Conservation (phyloP, 2,113 vertebrate genomes). For the Lepisosteus osseus region DNA sequence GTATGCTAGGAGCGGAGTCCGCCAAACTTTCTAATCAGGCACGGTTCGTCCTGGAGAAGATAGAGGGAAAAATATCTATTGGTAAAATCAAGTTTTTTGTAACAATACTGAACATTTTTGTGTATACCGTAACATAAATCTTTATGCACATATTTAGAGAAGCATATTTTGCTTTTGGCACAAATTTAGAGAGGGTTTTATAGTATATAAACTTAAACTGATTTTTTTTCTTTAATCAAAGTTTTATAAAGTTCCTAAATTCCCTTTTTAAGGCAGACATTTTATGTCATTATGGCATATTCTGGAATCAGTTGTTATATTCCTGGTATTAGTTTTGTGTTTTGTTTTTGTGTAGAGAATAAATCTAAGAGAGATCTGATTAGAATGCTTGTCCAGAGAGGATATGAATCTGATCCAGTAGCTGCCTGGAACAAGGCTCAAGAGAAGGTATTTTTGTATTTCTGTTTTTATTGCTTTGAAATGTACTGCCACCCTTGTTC, state of each 20-base stretch:
- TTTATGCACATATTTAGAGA: no score
- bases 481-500: neutral
- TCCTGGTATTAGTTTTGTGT: neutral
- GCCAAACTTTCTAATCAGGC: conserved; percentile 95
- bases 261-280: neutral
- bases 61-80: conserved; percentile 90
- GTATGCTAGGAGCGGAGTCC: conserved; percentile 89
- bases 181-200: no score
- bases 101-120: no score
- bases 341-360: conserved; percentile 74
- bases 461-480: neutral
- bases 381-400: conserved; percentile 92
- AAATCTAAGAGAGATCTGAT: conserved; percentile 92
- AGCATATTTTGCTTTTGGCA: no score
- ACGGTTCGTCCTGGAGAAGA: conserved; percentile 96
- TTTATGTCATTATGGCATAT: neutral
- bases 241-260: neutral
- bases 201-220: no score
- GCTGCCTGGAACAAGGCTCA: conserved; percentile 91
- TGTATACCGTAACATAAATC: no score
- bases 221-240: no score
- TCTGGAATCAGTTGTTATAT: neutral
- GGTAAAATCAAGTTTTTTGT: conserved; percentile 59
- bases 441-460: conserved; percentile 79
- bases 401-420: conserved; percentile 95